A percentile compares a stretch with the other conserved stretches of the same genome.
phyloP scores from a whole-genome alignment of 2,797 vertebrate species.

The Selene dorsalis region DNA sequence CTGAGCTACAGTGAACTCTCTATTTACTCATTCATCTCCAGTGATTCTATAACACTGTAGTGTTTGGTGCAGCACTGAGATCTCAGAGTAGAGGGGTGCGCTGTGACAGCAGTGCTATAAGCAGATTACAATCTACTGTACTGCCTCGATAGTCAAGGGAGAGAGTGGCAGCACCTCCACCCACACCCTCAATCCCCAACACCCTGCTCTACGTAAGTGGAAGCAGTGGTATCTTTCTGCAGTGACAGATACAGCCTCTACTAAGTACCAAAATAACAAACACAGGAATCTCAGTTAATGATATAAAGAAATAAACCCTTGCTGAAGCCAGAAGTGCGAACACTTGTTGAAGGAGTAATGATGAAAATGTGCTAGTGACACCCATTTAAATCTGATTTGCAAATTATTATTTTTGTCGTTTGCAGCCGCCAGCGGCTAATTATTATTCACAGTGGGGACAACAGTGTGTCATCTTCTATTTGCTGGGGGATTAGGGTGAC shows the following conservation, averaged over 20 bases:
- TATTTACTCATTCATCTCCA: slow-evolving; percentile 40
- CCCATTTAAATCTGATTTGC: slow-evolving; percentile 74
- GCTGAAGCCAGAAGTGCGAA: slow-evolving; percentile 50
- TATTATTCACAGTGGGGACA: slow-evolving; percentile 74
- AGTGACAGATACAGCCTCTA: slow-evolving; percentile 44
- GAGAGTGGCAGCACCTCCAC: slow-evolving; percentile 25
- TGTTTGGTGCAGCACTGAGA: slow-evolving; percentile 20
- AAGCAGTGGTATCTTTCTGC: slow-evolving; percentile 42
- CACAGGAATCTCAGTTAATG: slow-evolving; percentile 17
- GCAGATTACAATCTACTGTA: slow-evolving; percentile 23
- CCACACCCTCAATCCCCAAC: neutral
- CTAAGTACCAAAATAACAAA: slow-evolving; percentile 41
- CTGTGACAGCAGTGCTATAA: slow-evolving; percentile 41
- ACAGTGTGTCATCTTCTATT: slow-evolving; percentile 73
- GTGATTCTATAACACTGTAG: slow-evolving; percentile 8
- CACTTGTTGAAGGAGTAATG: slow-evolving; percentile 64
- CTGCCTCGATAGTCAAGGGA: slow-evolving; percentile 1
- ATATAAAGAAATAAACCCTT: slow-evolving; percentile 38
- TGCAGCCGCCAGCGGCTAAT: slow-evolving; percentile 67
- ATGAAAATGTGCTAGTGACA: slow-evolving; percentile 61
- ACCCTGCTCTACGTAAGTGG: neutral
- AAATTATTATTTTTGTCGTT: slow-evolving; percentile 69
- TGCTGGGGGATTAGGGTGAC: slow-evolving; percentile 70
- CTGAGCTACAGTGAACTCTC: slow-evolving; percentile 20
- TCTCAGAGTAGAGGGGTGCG: slow-evolving; percentile 13